Evolutionary conservation across 1,140 invertebrate species (phyloP).

Genomic region (Rhopalosiphum maidis): DNA sequence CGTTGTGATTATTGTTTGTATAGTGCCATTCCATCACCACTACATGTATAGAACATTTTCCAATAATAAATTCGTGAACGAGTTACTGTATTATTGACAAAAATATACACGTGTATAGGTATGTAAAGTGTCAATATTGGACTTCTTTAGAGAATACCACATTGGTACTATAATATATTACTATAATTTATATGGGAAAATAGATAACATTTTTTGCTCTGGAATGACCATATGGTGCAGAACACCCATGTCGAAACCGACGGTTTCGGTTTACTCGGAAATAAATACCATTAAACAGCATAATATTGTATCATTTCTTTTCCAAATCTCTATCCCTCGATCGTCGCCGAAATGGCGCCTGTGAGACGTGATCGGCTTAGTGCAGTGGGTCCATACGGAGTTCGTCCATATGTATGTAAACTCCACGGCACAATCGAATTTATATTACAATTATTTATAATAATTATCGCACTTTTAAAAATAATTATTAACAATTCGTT

Average conservation of each 20-base stretch:
- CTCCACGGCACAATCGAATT: not conserved
- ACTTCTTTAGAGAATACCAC: not conserved
- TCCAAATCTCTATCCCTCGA: not conserved
- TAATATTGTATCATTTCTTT: not conserved
- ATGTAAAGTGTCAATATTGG: not conserved
- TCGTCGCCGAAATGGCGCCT: not conserved
- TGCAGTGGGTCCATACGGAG: not conserved
- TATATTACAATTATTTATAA: not conserved
- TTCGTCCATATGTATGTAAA: too few relatives aligned
- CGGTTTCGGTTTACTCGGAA: conserved; percentile 32
- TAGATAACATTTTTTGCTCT: conserved; percentile 15
- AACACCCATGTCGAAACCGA: conserved; percentile 26
- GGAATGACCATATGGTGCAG: not conserved
- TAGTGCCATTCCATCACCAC: not conserved
- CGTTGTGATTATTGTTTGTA: too few relatives aligned
- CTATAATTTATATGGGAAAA: not conserved
- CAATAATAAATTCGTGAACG: not conserved
- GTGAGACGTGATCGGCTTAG: not conserved
- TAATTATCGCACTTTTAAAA: not conserved
- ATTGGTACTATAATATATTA: not conserved
- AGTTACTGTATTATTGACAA: not conserved
- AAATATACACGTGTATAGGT: not conserved
- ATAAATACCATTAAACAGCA: not conserved
- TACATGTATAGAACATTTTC: not conserved
- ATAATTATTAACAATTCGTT: not conserved